Evolutionary conservation across 2,888 invertebrate species (phyloP), one percentile per base, ranked within the genome.

Genomic region (Mesochorus sp.): DNA sequence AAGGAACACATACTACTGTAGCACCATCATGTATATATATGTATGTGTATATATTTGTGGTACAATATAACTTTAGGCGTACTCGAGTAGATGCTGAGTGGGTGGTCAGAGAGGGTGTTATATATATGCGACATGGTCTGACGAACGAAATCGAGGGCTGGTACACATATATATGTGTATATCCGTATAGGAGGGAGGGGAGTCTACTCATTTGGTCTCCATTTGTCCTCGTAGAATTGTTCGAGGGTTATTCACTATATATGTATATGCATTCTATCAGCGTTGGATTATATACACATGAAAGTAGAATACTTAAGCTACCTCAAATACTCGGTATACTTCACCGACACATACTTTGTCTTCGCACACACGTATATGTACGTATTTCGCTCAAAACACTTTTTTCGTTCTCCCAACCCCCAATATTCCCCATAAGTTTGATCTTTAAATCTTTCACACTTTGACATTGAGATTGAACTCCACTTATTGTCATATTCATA

Each of bases 201-300:
- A 66, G 78, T 26, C 47, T 59, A 14, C 86, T 86, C 86, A 85
- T 86, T 86, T 86, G 84, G 85, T 79, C 80, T 83, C 86, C 82
- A 85, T 85, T 86, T 85, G 85, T 86, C 81, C 83, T 80, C 80
- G 80, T 62, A 68, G 80, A 85, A 85, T 81, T 59, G 68, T 85
- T 85, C 81, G 83, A 85, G 85, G 82, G 83, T 72, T 73, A 73
- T 73, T 77, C 71, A 76, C 73, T 57, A 73, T 79, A 76, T 64
- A 37, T 71, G 49, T 47, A 21, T 31, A 59, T 47, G 49, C 55
- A 57, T 17, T 47, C 26, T 34, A 55, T 34, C 57, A 59, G 6
- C 21, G 44, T 70, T 59, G 47, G 59, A 28, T 10, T 61, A 37
- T 51, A 37, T 37, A 37, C 49, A 51, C 37, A 61, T 59, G 21